A percentile compares a stretch with the other conserved stretches of the same genome.
phyloP scores from a whole-genome alignment of 2,888 invertebrate species.

The Oithona nana region DNA sequence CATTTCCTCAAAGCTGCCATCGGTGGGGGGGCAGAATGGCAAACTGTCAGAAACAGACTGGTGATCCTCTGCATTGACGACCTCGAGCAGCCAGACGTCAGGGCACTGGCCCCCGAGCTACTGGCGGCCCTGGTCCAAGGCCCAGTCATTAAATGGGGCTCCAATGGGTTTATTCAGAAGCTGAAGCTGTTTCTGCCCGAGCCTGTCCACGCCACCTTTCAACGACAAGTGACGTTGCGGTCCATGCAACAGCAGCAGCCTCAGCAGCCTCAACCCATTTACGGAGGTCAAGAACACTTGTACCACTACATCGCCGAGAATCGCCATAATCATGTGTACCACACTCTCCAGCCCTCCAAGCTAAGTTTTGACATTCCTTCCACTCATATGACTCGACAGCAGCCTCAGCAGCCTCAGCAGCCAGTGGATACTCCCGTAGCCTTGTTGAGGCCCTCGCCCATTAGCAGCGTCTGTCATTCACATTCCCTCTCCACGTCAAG shows the following conservation, averaged over 20 bases:
- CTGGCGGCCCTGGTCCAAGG: not conserved
- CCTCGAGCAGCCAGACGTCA: not conserved
- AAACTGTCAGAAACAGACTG: not conserved
- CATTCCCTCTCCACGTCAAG: slow-evolving; percentile 7
- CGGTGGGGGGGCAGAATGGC: slow-evolving; percentile 25
- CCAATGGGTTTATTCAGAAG: slow-evolving; percentile 7
- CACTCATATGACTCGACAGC: no score
- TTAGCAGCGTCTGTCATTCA: not conserved
- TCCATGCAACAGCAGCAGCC: not conserved
- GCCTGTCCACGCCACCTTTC: slow-evolving; percentile 14
- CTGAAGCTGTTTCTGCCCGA: slow-evolving; percentile 16
- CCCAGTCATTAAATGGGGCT: slow-evolving; percentile 7
- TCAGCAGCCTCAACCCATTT: not conserved
- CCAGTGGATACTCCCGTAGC: not conserved
- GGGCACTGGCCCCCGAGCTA: not conserved
- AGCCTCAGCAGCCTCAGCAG: not conserved
- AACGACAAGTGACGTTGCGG: slow-evolving; percentile 10
- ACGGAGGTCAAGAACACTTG: not conserved
- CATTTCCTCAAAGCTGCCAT: slow-evolving; percentile 27
- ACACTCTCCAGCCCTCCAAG: not conserved
- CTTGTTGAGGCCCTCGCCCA: not conserved
- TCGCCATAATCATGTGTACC: not conserved
- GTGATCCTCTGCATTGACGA: slow-evolving; percentile 12
- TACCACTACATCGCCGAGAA: not conserved
- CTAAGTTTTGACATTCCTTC: not conserved